Evolutionary conservation across 2,797 vertebrate species (phyloP).

Genomic region (Argyrosomus regius): DNA sequence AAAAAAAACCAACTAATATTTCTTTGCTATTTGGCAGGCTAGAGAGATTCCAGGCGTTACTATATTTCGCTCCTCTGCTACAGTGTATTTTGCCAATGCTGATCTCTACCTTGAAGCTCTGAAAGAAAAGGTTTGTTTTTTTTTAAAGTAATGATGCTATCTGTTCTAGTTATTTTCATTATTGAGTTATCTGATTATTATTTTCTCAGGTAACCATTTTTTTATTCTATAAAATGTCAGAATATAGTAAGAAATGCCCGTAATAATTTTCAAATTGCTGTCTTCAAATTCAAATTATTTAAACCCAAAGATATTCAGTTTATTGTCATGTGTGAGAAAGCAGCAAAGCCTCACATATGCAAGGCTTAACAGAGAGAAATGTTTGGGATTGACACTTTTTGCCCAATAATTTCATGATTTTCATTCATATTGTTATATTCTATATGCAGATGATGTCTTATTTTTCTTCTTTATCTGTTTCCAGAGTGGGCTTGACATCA

Average conservation of each 20-base stretch:
- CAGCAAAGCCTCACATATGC: not conserved
- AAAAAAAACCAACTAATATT: not conserved
- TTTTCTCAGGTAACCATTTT: not conserved
- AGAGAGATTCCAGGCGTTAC: constrained; percentile 92
- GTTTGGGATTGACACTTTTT: no score
- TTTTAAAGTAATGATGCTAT: not conserved
- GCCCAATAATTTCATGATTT: not conserved
- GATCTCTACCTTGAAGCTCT: constrained; percentile 93
- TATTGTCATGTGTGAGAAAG: not conserved
- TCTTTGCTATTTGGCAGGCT: constrained; percentile 81
- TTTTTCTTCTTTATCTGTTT: constrained; percentile 10
- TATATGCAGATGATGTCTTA: not conserved
- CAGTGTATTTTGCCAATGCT: constrained; percentile 95
- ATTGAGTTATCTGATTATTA: no score
- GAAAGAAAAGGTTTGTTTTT: constrained; percentile 89
- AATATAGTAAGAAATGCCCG: not conserved
- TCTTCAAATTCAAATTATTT: not conserved
- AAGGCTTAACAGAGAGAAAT: not conserved
- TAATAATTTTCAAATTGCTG: not conserved
- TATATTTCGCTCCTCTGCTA: constrained; percentile 94
- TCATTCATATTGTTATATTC: not conserved
- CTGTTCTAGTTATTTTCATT: not conserved
- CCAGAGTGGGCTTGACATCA: constrained; percentile 92
- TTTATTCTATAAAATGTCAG: not conserved
- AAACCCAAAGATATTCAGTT: not conserved